Evolutionary conservation across 1,140 invertebrate species (phyloP), one percentile per base, ranked within the genome.

Genomic region (Lepidurus arcticus): DNA sequence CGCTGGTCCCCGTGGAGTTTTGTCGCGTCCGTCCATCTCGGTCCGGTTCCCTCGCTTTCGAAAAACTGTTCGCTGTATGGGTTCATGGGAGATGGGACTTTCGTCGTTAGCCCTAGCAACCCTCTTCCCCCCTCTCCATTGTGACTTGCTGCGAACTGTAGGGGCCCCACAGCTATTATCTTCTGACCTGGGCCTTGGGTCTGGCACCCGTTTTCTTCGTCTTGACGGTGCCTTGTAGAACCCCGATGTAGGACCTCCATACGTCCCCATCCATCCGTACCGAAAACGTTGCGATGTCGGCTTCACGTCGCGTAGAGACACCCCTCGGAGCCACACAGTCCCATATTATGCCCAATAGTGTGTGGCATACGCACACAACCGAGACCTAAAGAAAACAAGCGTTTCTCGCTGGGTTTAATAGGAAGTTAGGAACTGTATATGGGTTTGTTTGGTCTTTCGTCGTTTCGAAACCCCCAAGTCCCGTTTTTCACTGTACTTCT

Each of bases 271-370:
- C 53, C 53, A 65, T 65, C 16, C 53, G 53, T 65, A 5, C 53
- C 53, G 53, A 65, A 65, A 65, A 65, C 53, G 34, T 7, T 65
- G 53, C 53, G 53, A 65, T 65, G 53, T 65, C 53, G 53, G 53
- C 53, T 65, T 65, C 53, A 65, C n/a, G 53, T 65, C 53, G 53
- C 53, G 53, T 65, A 65, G 53, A 65, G 53, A 65, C 53, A 65
- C 53, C 53, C 53, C 53, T 65, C 53, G 4, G 53, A 65, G 53
- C 53, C 53, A 65, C 53, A 65, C 53, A 65, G 53, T 65, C 53
- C 53, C n/a, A 7, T 7, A 65, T 65, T 65, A 65, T 65, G 53
- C 53, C n/a, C 53, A 65, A 65, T 65, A 21, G 53, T 65, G 53
- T 65, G 53, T 65, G 53, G 53, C 53, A 65, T 65, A 65, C 53